These are phyloP conservation scores for Ancistrus triradiatus DNA, from an alignment of 2,113 vertebrate genomes.

Conservation along the genomic window DNA sequence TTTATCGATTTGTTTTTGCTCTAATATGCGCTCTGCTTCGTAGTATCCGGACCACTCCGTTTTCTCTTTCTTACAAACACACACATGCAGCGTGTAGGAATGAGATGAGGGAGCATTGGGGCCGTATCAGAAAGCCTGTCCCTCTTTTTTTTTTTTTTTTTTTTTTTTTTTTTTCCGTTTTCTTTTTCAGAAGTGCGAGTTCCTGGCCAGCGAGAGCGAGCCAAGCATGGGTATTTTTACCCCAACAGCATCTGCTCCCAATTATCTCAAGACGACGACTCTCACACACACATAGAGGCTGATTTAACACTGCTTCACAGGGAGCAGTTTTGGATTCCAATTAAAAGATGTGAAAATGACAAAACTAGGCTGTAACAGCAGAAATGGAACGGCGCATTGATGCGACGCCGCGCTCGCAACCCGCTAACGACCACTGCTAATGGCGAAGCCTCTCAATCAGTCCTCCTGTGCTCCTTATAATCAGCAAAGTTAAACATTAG, in stretches of 20 bases:
- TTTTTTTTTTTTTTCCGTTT: no score
- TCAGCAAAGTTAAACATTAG: background rate
- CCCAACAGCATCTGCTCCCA: slow-evolving; percentile 70
- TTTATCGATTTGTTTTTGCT: slow-evolving; percentile 17
- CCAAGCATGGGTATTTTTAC: slow-evolving; percentile 62
- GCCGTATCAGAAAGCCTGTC: slow-evolving; percentile 55
- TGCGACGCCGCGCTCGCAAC: slow-evolving; percentile 1
- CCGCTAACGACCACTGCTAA: slow-evolving; percentile 37
- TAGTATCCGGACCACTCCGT: slow-evolving; percentile 5
- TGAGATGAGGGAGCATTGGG: background rate
- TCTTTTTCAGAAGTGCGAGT: slow-evolving; percentile 38
- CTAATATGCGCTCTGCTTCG: slow-evolving; percentile 33
- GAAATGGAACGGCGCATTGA: slow-evolving; percentile 27
- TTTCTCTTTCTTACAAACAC: background rate
- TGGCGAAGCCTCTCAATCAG: background rate
- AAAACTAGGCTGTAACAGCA: slow-evolving; percentile 63
- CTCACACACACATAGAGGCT: slow-evolving; percentile 55
- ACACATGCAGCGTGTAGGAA: background rate
- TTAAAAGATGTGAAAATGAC: slow-evolving; percentile 64
- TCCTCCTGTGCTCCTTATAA: background rate
- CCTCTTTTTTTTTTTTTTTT: no score
- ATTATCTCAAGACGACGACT: slow-evolving; percentile 66
- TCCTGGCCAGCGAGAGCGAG: slow-evolving; percentile 55
- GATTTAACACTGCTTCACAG: slow-evolving; percentile 62
- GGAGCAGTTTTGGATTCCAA: slow-evolving; percentile 66